phyloP scores from a whole-genome alignment of 2,888 invertebrate species.

The Melangyna quadrimaculata region DNA sequence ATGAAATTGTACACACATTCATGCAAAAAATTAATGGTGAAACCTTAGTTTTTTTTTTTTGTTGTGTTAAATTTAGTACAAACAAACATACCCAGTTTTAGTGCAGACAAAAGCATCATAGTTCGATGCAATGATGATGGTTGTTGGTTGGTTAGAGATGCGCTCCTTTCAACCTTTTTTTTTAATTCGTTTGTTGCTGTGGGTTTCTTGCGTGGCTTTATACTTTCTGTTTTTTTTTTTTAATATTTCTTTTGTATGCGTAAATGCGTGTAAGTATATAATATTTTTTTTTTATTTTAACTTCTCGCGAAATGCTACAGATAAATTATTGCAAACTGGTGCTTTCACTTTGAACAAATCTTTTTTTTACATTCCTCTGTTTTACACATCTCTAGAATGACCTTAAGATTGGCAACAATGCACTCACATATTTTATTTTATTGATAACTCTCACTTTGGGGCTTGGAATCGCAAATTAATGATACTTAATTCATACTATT shows the following conservation, averaged over 20 bases:
- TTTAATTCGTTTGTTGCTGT: slow-evolving; percentile 2
- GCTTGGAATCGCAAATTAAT: slow-evolving; percentile 32
- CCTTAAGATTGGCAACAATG: slow-evolving; percentile 49
- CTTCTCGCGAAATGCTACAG: slow-evolving; percentile 43
- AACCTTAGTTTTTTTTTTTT: not conserved
- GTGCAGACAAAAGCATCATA: slow-evolving; percentile 81
- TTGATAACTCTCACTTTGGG: slow-evolving; percentile 52
- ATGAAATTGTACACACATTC: slow-evolving; percentile 10
- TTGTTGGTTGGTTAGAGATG: slow-evolving; percentile 73
- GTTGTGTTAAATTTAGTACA: not conserved
- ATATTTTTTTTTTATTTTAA: not conserved
- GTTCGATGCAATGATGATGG: slow-evolving; percentile 71
- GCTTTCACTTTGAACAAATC: slow-evolving; percentile 60
- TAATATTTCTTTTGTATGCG: slow-evolving; percentile 9
- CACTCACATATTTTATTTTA: slow-evolving; percentile 1
- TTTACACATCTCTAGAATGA: slow-evolving; percentile 67
- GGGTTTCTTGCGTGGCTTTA: slow-evolving; percentile 33
- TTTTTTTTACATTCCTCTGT: slow-evolving; percentile 59
- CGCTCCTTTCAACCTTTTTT: slow-evolving; percentile 65
- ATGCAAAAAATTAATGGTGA: not conserved
- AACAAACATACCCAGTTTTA: slow-evolving; percentile 79
- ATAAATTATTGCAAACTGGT: slow-evolving; percentile 46
- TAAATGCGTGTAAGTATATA: slow-evolving; percentile 5
- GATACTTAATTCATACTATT: slow-evolving; percentile 25
- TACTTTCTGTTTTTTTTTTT: slow-evolving; percentile 33